Evolutionary conservation across 2,797 vertebrate species (phyloP).

Genomic region (Manis crassicaudata): DNA sequence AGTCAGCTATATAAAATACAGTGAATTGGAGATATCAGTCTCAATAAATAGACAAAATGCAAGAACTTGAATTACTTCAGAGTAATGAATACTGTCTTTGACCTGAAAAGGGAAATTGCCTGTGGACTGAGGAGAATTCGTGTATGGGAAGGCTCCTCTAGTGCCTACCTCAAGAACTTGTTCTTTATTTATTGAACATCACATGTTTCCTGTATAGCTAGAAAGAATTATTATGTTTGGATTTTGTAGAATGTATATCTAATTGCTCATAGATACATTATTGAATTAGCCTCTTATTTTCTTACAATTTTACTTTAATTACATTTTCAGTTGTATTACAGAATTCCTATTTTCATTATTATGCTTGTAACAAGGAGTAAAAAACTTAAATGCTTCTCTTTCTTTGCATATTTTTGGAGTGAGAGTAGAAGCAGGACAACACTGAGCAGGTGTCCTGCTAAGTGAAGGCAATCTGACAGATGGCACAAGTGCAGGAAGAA

Average conservation of each 20-base stretch:
- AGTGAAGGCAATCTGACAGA: neutral
- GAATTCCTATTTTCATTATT: neutral
- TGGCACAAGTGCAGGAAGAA: neutral
- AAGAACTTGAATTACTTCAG: conserved; percentile 21
- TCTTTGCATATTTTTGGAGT: neutral
- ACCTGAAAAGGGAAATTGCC: neutral
- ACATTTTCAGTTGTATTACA: neutral
- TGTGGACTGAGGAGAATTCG: neutral
- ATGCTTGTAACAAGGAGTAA: neutral
- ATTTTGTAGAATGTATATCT: neutral
- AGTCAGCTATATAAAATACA: neutral
- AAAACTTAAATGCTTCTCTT: neutral
- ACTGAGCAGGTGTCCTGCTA: neutral
- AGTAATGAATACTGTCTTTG: neutral
- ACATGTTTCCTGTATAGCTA: neutral
- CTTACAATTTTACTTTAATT: neutral
- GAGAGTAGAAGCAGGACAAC: neutral
- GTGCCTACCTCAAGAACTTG: neutral
- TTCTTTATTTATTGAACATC: neutral
- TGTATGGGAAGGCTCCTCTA: neutral
- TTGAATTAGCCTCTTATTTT: neutral
- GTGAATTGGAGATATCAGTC: neutral
- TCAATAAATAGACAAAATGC: neutral
- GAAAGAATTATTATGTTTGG: neutral
- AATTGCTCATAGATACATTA: neutral